These are phyloP conservation scores for Rachycentron canadum DNA, from an alignment of 2,797 vertebrate species.

Conservation along the genomic window DNA sequence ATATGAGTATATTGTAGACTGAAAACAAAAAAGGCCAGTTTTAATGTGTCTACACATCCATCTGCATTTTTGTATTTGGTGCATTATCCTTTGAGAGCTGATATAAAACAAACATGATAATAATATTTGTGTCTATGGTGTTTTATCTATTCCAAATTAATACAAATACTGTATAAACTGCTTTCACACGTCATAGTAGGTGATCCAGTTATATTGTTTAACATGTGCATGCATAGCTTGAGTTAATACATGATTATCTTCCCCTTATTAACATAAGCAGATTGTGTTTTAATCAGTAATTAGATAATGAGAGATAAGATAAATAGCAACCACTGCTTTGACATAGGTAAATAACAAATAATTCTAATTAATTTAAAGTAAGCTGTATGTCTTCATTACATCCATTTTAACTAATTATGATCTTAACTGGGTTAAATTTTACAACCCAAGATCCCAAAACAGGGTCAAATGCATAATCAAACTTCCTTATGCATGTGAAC, in stretches of 20 bases:
- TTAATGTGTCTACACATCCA: neutral
- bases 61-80: neutral
- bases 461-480: neutral
- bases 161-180: neutral
- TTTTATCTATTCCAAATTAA: neutral
- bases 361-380: neutral
- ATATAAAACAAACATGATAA: neutral
- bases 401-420: neutral
- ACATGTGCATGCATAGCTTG: neutral
- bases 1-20: neutral
- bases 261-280: neutral
- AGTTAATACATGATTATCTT: neutral
- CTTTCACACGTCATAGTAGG: neutral
- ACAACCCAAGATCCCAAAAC: neutral
- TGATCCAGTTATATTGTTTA: neutral
- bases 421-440: neutral
- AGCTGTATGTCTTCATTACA: neutral
- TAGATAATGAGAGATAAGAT: neutral
- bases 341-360: neutral
- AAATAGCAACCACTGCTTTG: neutral
- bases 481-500: neutral
- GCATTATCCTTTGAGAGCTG: neutral
- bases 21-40: neutral
- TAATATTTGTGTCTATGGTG: neutral
- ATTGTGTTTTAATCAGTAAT: conserved; percentile 4